A percentile compares a stretch with the other conserved stretches of the same genome.
phyloP scores from a whole-genome alignment of 1,140 invertebrate genomes.

The Schlechtendalia chinensis region DNA sequence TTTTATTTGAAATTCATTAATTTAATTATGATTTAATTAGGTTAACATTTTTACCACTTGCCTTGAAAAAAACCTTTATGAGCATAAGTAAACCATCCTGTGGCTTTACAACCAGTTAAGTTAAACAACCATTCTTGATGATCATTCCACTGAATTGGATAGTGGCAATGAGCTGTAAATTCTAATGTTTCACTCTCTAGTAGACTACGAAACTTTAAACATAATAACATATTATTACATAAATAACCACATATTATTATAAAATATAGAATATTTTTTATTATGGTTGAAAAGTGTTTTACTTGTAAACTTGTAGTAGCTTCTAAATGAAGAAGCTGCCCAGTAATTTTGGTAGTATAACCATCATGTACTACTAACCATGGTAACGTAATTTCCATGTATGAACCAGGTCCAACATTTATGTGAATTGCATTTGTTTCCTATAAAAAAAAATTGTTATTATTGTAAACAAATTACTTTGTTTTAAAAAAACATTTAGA shows the following conservation, averaged over 20 bases:
- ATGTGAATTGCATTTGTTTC: constrained; percentile 96
- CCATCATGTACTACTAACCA: constrained; percentile 84
- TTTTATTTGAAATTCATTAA: constrained; percentile 50
- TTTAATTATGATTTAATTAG: not conserved
- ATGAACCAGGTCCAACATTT: constrained; percentile 88
- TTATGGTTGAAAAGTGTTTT: not conserved
- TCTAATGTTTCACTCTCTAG: constrained; percentile 92
- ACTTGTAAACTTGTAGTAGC: constrained; percentile 87
- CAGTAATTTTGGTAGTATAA: constrained; percentile 86
- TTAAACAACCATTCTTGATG: constrained; percentile 89
- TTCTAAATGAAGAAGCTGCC: constrained; percentile 88
- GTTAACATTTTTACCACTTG: constrained; percentile 52
- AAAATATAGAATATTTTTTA: not conserved
- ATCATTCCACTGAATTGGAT: constrained; percentile 91
- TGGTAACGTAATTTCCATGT: constrained; percentile 92
- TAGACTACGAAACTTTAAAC: constrained; percentile 73
- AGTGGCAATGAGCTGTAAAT: constrained; percentile 80
- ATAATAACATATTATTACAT: constrained; percentile 41
- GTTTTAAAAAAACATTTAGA: constrained; percentile 19
- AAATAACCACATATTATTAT: not conserved
- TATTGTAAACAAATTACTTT: not conserved
- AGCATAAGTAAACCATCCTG: constrained; percentile 85
- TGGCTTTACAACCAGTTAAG: constrained; percentile 90
- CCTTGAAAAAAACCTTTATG: constrained; percentile 94
- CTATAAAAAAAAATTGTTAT: constrained; percentile 54